These are phyloP conservation scores for Microchirus variegatus DNA, from an alignment of 2,797 vertebrate genomes.

Conservation along the genomic window DNA sequence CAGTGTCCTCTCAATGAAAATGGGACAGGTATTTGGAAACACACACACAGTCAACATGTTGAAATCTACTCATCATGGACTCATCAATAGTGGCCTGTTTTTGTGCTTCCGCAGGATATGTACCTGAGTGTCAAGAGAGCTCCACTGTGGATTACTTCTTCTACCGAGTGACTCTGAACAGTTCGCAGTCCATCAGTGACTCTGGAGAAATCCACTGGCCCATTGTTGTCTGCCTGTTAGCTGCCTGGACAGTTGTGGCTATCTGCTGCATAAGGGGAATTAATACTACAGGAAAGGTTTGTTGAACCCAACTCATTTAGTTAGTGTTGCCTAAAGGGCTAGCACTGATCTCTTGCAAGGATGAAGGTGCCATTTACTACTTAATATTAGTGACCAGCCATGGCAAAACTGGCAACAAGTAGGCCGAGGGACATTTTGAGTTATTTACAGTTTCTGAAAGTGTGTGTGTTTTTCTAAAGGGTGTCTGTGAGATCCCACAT, in stretches of 20 bases:
- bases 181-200: constrained; percentile 79
- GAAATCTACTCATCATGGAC: neutral
- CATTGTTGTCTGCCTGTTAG: constrained; percentile 84
- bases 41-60: too few relatives aligned
- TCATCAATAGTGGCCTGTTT: neutral
- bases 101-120: constrained; percentile 64
- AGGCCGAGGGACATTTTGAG: too few relatives aligned
- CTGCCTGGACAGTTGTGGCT: constrained; percentile 85
- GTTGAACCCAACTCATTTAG: constrained; percentile 37
- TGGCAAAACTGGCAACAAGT: too few relatives aligned
- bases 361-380: neutral
- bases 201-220: constrained; percentile 90
- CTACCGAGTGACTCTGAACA: constrained; percentile 90
- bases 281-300: constrained; percentile 92
- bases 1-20: constrained; percentile 83
- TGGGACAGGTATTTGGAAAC: constrained; percentile 79
- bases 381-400: too few relatives aligned
- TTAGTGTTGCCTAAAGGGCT: too few relatives aligned
- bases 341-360: neutral
- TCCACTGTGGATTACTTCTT: constrained; percentile 92
- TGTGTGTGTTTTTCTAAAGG: too few relatives aligned
- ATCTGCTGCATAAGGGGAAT: constrained; percentile 90
- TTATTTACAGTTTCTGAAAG: too few relatives aligned
- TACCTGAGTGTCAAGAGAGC: constrained; percentile 86
- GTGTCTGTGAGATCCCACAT: too few relatives aligned